A percentile compares a stretch with the other conserved stretches of the same genome.
Evolutionary conservation across 1,140 invertebrate genomes (phyloP).

Genomic region (Bathynomus jamesi): DNA sequence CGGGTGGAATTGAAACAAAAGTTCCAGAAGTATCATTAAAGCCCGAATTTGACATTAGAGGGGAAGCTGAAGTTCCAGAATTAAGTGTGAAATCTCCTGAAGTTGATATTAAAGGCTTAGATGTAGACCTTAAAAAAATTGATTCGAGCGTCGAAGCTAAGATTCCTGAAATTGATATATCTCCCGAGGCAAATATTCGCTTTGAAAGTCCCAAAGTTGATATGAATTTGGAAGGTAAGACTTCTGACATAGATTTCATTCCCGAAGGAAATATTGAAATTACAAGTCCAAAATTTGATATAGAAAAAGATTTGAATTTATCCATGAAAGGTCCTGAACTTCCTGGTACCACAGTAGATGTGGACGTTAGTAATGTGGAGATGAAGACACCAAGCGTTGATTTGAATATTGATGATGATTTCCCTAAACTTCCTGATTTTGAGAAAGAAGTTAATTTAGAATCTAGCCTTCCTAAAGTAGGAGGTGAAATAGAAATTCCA

Average conservation of each 20-base stretch:
- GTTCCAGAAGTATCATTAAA: neutral
- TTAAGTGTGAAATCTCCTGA: neutral
- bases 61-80: neutral
- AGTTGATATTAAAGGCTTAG: neutral
- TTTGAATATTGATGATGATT: neutral
- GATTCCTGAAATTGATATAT: neutral
- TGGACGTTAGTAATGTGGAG: conserved; percentile 5
- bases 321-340: neutral
- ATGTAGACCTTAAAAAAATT: too few species aligned
- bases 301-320: neutral
- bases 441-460: conserved; percentile 5
- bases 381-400: neutral
- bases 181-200: neutral
- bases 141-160: neutral
- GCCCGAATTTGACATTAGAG: conserved; percentile 8
- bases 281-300: neutral
- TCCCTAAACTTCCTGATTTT: neutral
- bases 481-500: conserved; percentile 4
- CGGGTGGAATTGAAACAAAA: neutral
- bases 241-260: neutral
- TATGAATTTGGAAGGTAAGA: neutral
- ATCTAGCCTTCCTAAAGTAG: neutral
- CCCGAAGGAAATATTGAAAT: neutral
- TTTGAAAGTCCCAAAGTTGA: neutral
- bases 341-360: neutral